Percentiles rank a stretch among this genome's conserved stretches.
Conservation (phyloP, 2,888 invertebrate species). For the Hermaeophaga mercurialis region DNA sequence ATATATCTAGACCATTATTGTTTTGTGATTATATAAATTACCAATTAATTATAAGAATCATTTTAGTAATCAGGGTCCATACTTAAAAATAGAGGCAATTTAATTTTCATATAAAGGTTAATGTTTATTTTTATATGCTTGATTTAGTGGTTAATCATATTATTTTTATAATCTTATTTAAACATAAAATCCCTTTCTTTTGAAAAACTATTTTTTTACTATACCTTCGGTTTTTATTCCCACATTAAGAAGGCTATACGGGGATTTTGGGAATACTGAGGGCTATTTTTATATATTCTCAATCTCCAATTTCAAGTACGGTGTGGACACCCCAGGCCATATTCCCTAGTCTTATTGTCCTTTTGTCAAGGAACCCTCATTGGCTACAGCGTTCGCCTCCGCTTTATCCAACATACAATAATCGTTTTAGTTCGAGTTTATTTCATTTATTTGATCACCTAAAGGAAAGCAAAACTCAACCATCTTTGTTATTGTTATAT, state of each 20-base stretch:
- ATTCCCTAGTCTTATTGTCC: constrained; percentile 25
- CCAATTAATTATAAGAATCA: no score
- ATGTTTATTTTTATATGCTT: no score
- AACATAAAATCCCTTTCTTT: no score
- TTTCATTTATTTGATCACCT: constrained; percentile 13
- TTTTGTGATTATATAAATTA: no score
- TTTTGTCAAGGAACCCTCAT: constrained; percentile 23
- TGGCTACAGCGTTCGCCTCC: constrained; percentile 15
- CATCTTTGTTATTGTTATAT: constrained; percentile 2
- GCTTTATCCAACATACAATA: constrained; percentile 12
- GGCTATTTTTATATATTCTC: constrained; percentile 18
- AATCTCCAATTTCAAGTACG: constrained; percentile 17
- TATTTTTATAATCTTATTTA: no score
- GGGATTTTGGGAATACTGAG: not conserved
- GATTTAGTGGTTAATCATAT: no score
- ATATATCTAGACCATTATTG: no score
- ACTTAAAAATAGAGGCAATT: no score
- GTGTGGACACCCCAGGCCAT: constrained; percentile 15
- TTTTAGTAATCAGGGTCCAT: no score
- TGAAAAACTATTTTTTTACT: no score
- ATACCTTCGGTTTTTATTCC: not conserved
- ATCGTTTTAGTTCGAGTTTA: constrained; percentile 22
- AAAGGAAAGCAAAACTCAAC: constrained; percentile 7
- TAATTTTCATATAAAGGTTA: no score
- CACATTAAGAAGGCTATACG: not conserved